Evolutionary conservation across 2,113 vertebrate species (phyloP), one percentile per base, ranked within the genome.

Genomic region (Noturus placidus): DNA sequence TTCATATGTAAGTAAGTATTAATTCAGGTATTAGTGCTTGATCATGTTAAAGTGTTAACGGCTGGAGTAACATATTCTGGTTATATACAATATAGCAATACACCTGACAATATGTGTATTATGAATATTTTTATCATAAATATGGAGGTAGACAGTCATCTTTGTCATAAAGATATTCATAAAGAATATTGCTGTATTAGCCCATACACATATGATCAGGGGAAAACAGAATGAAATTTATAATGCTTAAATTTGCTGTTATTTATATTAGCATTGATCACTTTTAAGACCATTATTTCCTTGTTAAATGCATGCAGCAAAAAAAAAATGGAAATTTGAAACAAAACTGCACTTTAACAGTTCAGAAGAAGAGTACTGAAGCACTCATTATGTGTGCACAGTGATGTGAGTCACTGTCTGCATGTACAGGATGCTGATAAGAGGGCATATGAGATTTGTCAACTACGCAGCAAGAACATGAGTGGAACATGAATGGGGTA

Each of bases 401-500:
- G 82, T 76, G 52, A 61, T 84, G 20, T 65, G 79, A 76, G 67
- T 86, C 84, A 65, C 35, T 38, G 76, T 52, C n/a, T 65, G 69
- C 15, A 56, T 20, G 22, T 30, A 63, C 50, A 63, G 76, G 10
- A 70, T 82, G 63, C 35, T 82, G 33, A 54, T 69, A 20, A 65
- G 59, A 79, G 42, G 10, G 35, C 38, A 20, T 27, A 10, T 69
- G 77, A 86, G 20, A 7, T 82, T 56, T 56, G 25, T 52, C 86
- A 72, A 82, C 65, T 69, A 56, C 9, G 50, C 52, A 8, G 5
- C 52, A 80, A 15, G 25, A 83, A 27, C 35, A 83, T n/a, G 38
- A 65, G 84, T 57, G 30, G 77, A 76, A 69, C 59, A 56, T 78
- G 11, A 87, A 82, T 63, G 56, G 52, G 72, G 77, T 70, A 84